Base-by-base conservation (phyloP, 1,140 invertebrate species). In the Calosoma granatense region DNA sequence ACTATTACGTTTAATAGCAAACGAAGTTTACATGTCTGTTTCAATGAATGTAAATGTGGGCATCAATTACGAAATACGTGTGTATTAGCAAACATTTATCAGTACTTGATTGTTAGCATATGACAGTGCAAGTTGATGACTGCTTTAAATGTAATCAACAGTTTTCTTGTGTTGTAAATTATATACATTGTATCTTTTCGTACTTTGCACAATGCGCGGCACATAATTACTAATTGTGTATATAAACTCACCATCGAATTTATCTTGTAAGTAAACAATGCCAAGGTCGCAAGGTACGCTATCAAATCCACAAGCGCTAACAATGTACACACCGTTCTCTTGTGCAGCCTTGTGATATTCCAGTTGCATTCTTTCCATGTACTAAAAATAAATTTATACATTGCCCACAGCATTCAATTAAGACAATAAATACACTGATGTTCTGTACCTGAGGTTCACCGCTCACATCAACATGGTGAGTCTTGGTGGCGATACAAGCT, bases 291-390 rank as follows among this genome's bases (percentile, higher is more conserved):
- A 79, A 2, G 94, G 93, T 62, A 98, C 87, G 59, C 83, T 83
- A 64, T 95, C 94, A 67, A 94, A 90, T 1, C 94, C 94, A 75
- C 93, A 96, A 11, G 91, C 85, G 61, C 88, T 91, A 12, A 98
- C 73, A 9, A 97, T 75, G 66, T 90, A 94, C 1, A 94, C 76
- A 19, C 78, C 84, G 15, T 85, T 85, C 55, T 92, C 81, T 67
- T 83, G 72, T 0, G 95, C 95, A 53, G 76, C 69, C 54, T 84
- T 75, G 64, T 90, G 76, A 71, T 95, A 94, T 61, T 86, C 74
- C 39, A 93, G 67, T 69, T 92, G 88, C 76, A 95, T 90, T 20
- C 64, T 75, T 73, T 97, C 92, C 70, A 97, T 85, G 66, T 83
- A 97, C 83, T 94, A 70, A 22, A 70, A 70, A 64, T 21, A 55